phyloP scores from a whole-genome alignment of 23 tunicate genomes.

The Diplosoma virens region DNA sequence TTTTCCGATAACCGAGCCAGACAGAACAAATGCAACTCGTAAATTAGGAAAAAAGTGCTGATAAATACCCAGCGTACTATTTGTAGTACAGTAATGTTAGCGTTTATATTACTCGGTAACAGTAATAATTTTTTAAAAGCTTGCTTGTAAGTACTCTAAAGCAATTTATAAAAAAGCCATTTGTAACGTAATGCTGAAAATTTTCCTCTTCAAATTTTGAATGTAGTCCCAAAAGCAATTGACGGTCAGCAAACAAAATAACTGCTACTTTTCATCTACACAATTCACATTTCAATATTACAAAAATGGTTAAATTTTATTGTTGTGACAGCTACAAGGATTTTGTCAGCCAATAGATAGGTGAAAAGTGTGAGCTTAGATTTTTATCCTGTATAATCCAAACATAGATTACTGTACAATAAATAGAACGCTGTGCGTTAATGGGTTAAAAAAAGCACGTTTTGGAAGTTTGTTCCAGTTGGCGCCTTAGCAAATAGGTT shows the following conservation, averaged over 20 bases:
- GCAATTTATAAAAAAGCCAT: background rate
- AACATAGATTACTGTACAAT: background rate
- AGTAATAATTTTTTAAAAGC: background rate
- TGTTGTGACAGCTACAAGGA: background rate
- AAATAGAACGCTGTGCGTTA: background rate
- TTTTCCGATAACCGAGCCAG: too few species aligned
- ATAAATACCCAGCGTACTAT: background rate
- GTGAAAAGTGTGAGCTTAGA: background rate
- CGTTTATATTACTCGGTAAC: background rate
- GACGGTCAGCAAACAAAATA: background rate
- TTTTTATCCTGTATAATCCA: background rate
- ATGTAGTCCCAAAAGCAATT: background rate
- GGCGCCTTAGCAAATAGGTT: too few species aligned
- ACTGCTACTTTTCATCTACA: too few species aligned
- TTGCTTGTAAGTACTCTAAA: background rate
- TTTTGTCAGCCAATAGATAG: background rate
- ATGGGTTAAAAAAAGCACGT: conserved; percentile 10
- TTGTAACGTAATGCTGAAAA: background rate
- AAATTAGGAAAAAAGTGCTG: background rate
- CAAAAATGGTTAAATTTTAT: too few species aligned
- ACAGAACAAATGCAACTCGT: background rate
- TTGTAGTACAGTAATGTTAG: background rate
- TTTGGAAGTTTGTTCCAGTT: too few species aligned
- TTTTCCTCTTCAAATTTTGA: background rate
- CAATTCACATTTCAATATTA: too few species aligned